phyloP scores from a whole-genome alignment of 2,797 vertebrate species.

The Rachycentron canadum region DNA sequence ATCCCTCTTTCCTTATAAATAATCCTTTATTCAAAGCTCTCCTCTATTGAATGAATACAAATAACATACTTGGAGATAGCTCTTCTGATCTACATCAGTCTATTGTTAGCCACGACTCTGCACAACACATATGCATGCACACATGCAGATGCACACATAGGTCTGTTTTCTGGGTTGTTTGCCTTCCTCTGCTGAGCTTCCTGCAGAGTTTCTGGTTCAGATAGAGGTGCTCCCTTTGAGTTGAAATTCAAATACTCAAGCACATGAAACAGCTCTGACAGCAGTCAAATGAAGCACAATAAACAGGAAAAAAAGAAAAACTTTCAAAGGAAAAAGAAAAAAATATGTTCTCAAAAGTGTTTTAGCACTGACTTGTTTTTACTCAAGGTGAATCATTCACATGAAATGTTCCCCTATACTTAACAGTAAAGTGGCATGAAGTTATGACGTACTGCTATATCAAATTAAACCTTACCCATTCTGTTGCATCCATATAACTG shows the following conservation, averaged over 20 bases:
- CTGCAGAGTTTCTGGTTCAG: constrained; percentile 74
- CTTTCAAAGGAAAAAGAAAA: constrained; percentile 45
- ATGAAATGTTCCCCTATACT: constrained; percentile 31
- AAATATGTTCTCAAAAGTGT: constrained; percentile 49
- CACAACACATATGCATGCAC: not conserved
- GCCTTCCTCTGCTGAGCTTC: constrained; percentile 64
- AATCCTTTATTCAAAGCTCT: constrained; percentile 12
- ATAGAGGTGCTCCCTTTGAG: constrained; percentile 67
- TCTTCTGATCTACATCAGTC: constrained; percentile 51
- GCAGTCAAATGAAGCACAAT: constrained; percentile 65
- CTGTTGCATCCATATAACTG: constrained; percentile 1
- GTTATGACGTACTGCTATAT: constrained; percentile 9
- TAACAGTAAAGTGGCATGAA: constrained; percentile 21
- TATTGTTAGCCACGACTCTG: constrained; percentile 28
- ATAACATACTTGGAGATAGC: constrained; percentile 26
- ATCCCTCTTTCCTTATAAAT: not conserved
- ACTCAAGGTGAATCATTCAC: constrained; percentile 54
- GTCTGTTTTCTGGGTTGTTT: constrained; percentile 74
- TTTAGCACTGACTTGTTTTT: constrained; percentile 49
- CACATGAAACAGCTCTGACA: constrained; percentile 69
- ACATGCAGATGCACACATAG: constrained; percentile 4
- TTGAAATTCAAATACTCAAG: constrained; percentile 66
- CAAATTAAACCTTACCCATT: constrained; percentile 26
- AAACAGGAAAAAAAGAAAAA: constrained; percentile 40
- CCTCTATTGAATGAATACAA: constrained; percentile 37